A percentile compares a stretch with the other conserved stretches of the same genome.
phyloP scores from a whole-genome alignment of 2,113 vertebrate genomes.

The Bos javanicus region DNA sequence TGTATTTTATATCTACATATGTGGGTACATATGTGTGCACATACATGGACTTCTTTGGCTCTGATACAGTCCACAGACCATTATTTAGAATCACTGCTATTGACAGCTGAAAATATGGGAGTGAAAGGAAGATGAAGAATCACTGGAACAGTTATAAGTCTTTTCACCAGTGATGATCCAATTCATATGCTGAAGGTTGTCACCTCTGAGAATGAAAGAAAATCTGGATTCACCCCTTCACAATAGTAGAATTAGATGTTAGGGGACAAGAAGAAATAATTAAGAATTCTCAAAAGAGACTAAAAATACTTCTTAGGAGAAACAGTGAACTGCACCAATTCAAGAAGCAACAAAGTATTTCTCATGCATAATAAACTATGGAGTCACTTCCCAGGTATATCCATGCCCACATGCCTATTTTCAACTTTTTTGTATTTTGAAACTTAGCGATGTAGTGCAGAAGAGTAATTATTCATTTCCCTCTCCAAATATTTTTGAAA shows the following conservation, averaged over 20 bases:
- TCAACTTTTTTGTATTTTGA: constrained; percentile 28
- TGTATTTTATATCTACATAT: not conserved
- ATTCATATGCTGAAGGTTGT: not conserved
- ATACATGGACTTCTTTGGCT: not conserved
- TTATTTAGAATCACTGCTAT: not conserved
- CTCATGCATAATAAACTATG: constrained; percentile 8
- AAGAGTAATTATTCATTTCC: constrained; percentile 53
- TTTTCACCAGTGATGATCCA: not conserved
- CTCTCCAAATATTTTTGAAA: constrained; percentile 69
- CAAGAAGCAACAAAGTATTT: constrained; percentile 29
- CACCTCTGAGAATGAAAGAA: not conserved
- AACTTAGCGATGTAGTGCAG: not conserved
- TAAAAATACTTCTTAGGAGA: constrained; percentile 41
- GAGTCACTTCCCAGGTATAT: constrained; percentile 3
- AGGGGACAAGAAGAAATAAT: constrained; percentile 32
- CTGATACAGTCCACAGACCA: not conserved
- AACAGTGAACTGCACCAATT: constrained; percentile 33
- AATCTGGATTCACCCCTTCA: not conserved
- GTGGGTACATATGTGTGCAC: not conserved
- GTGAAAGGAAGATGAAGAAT: not conserved
- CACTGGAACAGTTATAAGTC: not conserved
- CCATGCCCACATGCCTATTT: not conserved
- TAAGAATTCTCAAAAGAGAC: constrained; percentile 36
- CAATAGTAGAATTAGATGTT: not conserved
- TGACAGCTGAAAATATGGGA: not conserved